A percentile compares a stretch with the other conserved stretches of the same genome.
Conservation (phyloP, 2,888 invertebrate genomes). For the Lacanobia wlatinum region DNA sequence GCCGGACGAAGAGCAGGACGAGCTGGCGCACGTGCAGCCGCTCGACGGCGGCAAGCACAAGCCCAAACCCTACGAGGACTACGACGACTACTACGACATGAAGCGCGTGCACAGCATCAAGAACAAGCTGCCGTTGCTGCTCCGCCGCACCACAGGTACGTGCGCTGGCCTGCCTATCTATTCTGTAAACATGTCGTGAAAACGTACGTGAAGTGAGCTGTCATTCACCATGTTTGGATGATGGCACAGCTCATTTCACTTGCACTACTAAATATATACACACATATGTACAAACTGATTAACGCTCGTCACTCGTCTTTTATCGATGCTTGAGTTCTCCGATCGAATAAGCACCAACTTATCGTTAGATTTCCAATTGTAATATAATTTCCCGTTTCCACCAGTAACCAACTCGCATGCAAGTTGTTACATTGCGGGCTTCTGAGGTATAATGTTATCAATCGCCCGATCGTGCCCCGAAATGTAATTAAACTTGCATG, state of each 20-base stretch:
- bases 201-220: too few species aligned
- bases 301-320: background rate
- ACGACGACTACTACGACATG: constrained; percentile 83
- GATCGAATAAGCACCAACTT: too few species aligned
- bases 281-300: too few species aligned
- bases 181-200: background rate
- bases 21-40: constrained; percentile 10
- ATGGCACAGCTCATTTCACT: too few species aligned
- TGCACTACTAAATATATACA: too few species aligned
- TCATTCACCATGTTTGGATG: too few species aligned
- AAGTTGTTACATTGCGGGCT: too few species aligned
- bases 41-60: constrained; percentile 46
- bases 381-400: background rate
- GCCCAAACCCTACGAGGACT: constrained; percentile 68
- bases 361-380: background rate
- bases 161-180: background rate
- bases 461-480: too few species aligned
- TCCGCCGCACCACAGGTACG: constrained; percentile 78
- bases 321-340: too few species aligned
- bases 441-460: too few species aligned
- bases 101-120: constrained; percentile 78
- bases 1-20: constrained; percentile 45
- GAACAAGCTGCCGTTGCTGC: constrained; percentile 74
- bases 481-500: too few species aligned
- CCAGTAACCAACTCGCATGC: too few species aligned